Base-by-base conservation (phyloP, 1,140 invertebrate genomes). In the Andricus grossulariae region DNA sequence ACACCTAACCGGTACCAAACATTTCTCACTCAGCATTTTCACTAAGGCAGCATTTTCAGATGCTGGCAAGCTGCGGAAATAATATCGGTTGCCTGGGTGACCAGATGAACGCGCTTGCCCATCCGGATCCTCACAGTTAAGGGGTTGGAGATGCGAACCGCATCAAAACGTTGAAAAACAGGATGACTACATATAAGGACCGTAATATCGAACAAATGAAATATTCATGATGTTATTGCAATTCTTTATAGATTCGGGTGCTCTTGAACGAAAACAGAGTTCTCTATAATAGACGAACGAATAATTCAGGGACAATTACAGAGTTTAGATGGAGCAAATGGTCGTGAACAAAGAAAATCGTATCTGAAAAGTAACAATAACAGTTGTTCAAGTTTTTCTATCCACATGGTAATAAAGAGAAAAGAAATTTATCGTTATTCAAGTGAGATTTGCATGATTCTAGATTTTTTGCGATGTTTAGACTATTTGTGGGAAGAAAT, bases 11-110 rank as follows among this genome's bases (percentile, higher is more conserved):
- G 78, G 82, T 81, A 82, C 82, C 71, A 70, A 85, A 85, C 80
- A 73, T 75, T 66, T 73, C 70, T 70, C 66, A 72, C 75, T 75
- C 39, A n/a, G n/a, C n/a, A n/a, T n/a, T n/a, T n/a, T n/a, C n/a
- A n/a, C n/a, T n/a, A n/a, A 79, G 74, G 45, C 72, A 32, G 60
- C 32, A 51, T 74, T 66, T 72, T 54, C 51, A 81, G 76, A 83
- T 82, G 82, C 82, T 86, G 87, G 84, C 83, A 85, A 88, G 86
- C 88, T 85, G 86, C 83, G 84, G 87, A 88, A 89, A 88, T 82
- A 89, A 82, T 83, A 85, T 83, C 78, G 72, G 71, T 81, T 74
- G 78, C 73, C 39, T 25, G 7, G 21, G 25, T 39, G 71, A 19
- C 18, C 18, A 55, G 7, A 16, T 32, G 70, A 77, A 75, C 77